A percentile compares a stretch with the other conserved stretches of the same genome.
phyloP scores from a whole-genome alignment of 2,113 vertebrate species.

The Caretta caretta region DNA sequence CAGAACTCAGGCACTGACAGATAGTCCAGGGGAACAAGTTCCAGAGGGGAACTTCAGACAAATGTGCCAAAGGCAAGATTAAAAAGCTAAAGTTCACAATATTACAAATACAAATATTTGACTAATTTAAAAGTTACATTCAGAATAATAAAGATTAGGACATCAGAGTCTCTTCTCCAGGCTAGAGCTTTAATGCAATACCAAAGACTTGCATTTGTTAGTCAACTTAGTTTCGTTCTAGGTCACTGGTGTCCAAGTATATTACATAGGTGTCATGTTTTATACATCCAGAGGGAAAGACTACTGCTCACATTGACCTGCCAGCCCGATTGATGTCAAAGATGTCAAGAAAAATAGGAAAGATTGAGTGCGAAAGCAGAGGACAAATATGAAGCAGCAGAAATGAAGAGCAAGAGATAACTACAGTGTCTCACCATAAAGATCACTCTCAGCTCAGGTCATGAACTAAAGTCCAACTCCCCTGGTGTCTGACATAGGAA shows the following conservation, averaged over 20 bases:
- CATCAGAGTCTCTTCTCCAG: not conserved
- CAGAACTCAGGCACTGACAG: not conserved
- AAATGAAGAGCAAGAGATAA: not conserved
- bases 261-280: not conserved
- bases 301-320: slow-evolving; percentile 25
- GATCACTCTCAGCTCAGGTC: not conserved
- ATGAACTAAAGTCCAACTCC: not conserved
- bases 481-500: not conserved
- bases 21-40: not conserved
- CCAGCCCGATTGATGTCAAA: not conserved
- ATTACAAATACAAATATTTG: not conserved
- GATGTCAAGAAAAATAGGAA: not conserved
- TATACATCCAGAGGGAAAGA: not conserved
- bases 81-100: not conserved
- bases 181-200: not conserved
- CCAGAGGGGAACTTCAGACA: not conserved
- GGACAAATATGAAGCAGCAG: not conserved
- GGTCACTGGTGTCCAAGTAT: not conserved
- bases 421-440: not conserved
- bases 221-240: not conserved
- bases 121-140: not conserved
- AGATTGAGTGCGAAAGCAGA: not conserved
- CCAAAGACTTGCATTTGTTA: not conserved
- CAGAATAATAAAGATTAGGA: not conserved
- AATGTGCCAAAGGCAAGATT: not conserved